Percentiles rank a stretch among this genome's conserved stretches.
phyloP scores from a whole-genome alignment of 2,797 vertebrate genomes.

The Rhyacichthys aspro region DNA sequence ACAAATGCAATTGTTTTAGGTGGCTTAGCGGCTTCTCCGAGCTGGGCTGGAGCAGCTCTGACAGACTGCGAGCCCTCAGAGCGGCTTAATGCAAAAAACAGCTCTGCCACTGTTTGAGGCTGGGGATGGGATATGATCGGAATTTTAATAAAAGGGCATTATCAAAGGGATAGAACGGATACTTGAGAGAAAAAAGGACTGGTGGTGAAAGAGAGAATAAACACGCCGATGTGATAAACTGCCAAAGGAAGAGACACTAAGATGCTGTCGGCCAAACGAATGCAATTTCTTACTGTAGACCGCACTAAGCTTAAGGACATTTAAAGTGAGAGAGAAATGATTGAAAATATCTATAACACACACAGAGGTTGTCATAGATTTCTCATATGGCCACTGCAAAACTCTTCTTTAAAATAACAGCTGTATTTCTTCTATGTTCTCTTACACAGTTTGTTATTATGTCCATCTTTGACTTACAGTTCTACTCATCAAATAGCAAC shows the following conservation, averaged over 20 bases:
- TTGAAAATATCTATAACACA: constrained; percentile 22
- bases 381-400: neutral
- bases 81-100: constrained; percentile 27
- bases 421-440: too few relatives aligned
- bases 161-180: constrained; percentile 40
- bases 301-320: constrained; percentile 9
- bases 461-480: too few relatives aligned
- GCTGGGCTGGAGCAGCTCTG: constrained; percentile 26
- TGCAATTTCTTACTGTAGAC: constrained; percentile 20
- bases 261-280: constrained; percentile 15
- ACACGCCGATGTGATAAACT: constrained; percentile 25
- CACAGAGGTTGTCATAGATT: constrained; percentile 8
- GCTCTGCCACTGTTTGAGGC: constrained; percentile 19
- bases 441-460: too few relatives aligned
- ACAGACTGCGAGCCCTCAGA: constrained; percentile 23
- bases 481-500: too few relatives aligned
- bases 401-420: too few relatives aligned
- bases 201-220: constrained; percentile 14
- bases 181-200: constrained; percentile 9
- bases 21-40: constrained; percentile 50
- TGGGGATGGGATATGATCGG: constrained; percentile 21
- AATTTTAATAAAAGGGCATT: constrained; percentile 55
- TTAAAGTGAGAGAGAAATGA: neutral
- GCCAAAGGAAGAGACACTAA: constrained; percentile 17
- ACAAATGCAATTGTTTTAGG: constrained; percentile 57